Evolutionary conservation across 2,113 vertebrate genomes (phyloP).

Genomic region (Gadus macrocephalus): DNA sequence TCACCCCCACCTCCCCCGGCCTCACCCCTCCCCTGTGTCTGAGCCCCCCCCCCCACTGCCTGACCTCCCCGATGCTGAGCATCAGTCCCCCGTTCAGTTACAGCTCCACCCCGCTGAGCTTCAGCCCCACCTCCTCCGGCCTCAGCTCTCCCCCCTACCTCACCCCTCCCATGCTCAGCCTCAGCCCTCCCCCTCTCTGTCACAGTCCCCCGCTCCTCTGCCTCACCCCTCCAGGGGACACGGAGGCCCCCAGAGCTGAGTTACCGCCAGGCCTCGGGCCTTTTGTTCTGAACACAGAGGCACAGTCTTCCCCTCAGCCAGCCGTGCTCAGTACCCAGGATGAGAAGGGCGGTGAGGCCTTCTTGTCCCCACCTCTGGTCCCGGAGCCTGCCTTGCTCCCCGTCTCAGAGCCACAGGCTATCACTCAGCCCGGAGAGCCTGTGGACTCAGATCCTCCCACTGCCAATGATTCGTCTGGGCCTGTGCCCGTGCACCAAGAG

Average conservation of each 20-base stretch:
- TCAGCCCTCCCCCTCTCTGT: conserved; percentile 58
- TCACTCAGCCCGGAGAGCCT: conserved; percentile 21
- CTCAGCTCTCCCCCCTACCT: conserved; percentile 65
- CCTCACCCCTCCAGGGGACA: conserved; percentile 53
- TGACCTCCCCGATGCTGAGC: conserved; percentile 34
- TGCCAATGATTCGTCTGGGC: conserved; percentile 23
- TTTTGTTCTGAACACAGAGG: conserved; percentile 49
- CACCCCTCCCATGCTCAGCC: conserved; percentile 63
- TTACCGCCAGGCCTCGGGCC: conserved; percentile 51
- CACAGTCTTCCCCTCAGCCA: conserved; percentile 40
- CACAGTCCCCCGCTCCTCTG: conserved; percentile 59
- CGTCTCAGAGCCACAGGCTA: conserved; percentile 48
- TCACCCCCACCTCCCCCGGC: conserved; percentile 42
- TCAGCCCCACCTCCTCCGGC: conserved; percentile 63
- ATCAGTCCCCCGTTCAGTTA: conserved; percentile 46
- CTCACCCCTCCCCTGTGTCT: conserved; percentile 57
- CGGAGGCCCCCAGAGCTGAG: conserved; percentile 51
- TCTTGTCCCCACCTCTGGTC: conserved; percentile 43
- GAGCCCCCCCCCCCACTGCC: conserved; percentile 49
- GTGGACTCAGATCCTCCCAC: conserved; percentile 28
- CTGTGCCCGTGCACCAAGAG: conserved; percentile 42
- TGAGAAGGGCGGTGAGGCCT: conserved; percentile 35
- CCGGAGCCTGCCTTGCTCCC: conserved; percentile 57
- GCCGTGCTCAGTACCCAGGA: conserved; percentile 38
- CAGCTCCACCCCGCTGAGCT: conserved; percentile 51